phyloP scores from a whole-genome alignment of 1,140 invertebrate species.

The Drosophila pallidifrons region DNA sequence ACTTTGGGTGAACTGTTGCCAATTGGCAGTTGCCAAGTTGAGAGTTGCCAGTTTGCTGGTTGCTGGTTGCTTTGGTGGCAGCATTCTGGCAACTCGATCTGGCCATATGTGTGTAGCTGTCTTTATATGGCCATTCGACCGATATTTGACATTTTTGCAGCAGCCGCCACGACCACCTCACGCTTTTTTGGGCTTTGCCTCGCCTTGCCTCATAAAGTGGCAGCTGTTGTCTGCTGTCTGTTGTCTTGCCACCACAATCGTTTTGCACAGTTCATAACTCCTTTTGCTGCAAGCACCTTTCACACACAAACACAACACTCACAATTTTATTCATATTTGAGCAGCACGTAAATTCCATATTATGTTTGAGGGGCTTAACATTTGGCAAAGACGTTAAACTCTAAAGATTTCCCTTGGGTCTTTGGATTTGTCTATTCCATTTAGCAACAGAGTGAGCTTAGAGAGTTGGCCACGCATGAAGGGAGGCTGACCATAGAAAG shows the following conservation, averaged over 20 bases:
- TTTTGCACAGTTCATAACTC: slow-evolving; percentile 43
- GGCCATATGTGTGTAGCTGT: slow-evolving; percentile 62
- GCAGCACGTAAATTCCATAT: slow-evolving; percentile 1
- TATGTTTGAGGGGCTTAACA: not conserved
- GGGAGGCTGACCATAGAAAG: not conserved
- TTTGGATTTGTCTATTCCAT: not conserved
- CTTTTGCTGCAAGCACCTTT: slow-evolving; percentile 32
- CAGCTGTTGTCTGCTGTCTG: slow-evolving; percentile 18
- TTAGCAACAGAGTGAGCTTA: not conserved
- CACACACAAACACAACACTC: slow-evolving; percentile 15
- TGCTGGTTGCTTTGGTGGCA: slow-evolving; percentile 21
- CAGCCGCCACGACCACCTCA: slow-evolving; percentile 25
- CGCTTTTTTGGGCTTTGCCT: slow-evolving; percentile 3
- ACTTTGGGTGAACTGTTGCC: slow-evolving; percentile 56
- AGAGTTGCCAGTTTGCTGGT: slow-evolving; percentile 20
- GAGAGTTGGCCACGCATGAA: not conserved
- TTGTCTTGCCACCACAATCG: not conserved
- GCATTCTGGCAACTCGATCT: slow-evolving; percentile 48
- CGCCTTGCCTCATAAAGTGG: slow-evolving; percentile 4
- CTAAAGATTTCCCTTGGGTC: not conserved
- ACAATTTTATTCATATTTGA: slow-evolving; percentile 3
- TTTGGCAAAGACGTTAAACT: not conserved
- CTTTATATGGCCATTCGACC: slow-evolving; percentile 72
- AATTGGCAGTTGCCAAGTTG: slow-evolving; percentile 37
- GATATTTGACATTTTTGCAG: slow-evolving; percentile 73